phyloP scores from a whole-genome alignment of 2,888 invertebrate genomes.

The Liposcelis brunnea region DNA sequence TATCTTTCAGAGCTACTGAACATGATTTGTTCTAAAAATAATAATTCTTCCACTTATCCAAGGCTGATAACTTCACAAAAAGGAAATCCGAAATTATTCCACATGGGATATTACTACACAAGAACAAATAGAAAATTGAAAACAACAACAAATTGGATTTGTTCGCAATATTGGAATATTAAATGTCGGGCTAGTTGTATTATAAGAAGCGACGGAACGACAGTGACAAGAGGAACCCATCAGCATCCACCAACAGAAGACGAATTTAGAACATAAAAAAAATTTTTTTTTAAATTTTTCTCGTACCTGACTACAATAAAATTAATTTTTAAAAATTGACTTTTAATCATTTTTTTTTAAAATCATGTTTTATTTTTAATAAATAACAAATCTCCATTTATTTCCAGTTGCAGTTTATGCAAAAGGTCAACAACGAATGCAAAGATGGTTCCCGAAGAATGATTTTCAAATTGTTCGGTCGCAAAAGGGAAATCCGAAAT shows the following conservation, averaged over 20 bases:
- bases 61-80: background rate
- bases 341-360: background rate
- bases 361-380: background rate
- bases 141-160: background rate
- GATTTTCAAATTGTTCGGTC: constrained; percentile 4
- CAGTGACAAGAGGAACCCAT: background rate
- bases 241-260: background rate
- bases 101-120: background rate
- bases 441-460: background rate
- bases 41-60: background rate
- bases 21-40: too few species aligned
- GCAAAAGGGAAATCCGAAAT: constrained; percentile 3
- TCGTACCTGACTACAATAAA: background rate
- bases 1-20: too few species aligned
- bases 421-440: too few species aligned
- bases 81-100: background rate
- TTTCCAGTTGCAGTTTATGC: too few species aligned
- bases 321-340: background rate
- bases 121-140: constrained; percentile 3
- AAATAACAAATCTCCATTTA: too few species aligned
- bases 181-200: constrained; percentile 1
- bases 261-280: background rate
- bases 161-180: background rate
- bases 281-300: background rate
- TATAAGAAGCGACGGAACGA: background rate